Evolutionary conservation across 2,113 vertebrate genomes (phyloP).

Genomic region (Cyprinodon tularosa): DNA sequence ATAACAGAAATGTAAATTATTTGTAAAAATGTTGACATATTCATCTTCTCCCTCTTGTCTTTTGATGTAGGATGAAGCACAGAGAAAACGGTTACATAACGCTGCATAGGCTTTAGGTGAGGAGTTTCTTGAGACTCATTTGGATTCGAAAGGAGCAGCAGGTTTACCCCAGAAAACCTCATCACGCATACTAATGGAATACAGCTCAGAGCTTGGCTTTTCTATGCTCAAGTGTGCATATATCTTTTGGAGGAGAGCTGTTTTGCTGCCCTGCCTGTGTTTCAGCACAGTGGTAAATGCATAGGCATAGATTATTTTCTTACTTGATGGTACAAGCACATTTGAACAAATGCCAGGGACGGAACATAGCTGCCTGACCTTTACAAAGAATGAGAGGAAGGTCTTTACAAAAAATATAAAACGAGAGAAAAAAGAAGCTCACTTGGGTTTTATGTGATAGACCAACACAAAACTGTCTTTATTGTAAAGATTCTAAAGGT

Average conservation of each 20-base stretch:
- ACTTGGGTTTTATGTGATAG: no score
- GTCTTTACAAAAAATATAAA: not conserved
- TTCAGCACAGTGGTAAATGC: not conserved
- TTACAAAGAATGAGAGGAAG: not conserved
- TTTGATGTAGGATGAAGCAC: constrained; percentile 27
- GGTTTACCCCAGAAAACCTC: constrained; percentile 44
- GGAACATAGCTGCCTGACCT: not conserved
- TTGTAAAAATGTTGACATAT: constrained; percentile 36
- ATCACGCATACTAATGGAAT: constrained; percentile 11
- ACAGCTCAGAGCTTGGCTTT: not conserved
- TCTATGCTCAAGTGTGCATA: not conserved
- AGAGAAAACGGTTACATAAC: constrained; percentile 34
- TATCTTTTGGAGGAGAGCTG: not conserved
- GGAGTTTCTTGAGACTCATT: constrained; percentile 11
- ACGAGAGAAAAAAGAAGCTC: no score
- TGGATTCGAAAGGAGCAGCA: constrained; percentile 26
- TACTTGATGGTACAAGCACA: not conserved
- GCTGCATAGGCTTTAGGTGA: not conserved
- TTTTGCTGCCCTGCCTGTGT: not conserved
- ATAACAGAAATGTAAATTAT: constrained; percentile 33
- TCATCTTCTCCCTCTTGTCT: constrained; percentile 14
- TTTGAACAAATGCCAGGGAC: not conserved
- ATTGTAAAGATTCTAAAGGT: no score
- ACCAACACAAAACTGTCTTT: no score
- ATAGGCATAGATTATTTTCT: not conserved